phyloP scores from a whole-genome alignment of 2,888 invertebrate species.

The Mellilla xanthometata region DNA sequence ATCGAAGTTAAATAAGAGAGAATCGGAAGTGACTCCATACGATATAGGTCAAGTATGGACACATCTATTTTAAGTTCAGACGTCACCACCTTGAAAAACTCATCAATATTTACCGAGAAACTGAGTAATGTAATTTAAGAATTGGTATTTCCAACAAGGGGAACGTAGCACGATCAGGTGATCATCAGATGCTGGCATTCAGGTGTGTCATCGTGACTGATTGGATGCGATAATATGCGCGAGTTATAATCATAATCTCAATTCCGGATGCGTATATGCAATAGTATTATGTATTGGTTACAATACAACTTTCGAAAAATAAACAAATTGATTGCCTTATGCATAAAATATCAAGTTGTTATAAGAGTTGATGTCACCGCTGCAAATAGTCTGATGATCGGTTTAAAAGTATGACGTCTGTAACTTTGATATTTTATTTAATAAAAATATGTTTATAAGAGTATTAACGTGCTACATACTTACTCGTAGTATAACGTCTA shows the following conservation, averaged over 20 bases:
- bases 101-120: constrained; percentile 10
- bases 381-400: constrained; percentile 11
- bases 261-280: constrained; percentile 1
- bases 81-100: not conserved
- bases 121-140: constrained; percentile 12
- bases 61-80: constrained; percentile 17
- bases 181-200: constrained; percentile 15
- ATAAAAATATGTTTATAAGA: no score
- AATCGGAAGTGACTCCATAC: constrained; percentile 46
- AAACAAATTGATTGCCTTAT: constrained; percentile 5
- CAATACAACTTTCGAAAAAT: constrained; percentile 18
- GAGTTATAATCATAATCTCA: not conserved
- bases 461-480: no score
- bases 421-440: no score
- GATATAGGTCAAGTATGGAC: constrained; percentile 50
- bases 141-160: constrained; percentile 28
- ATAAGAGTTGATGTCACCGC: constrained; percentile 44
- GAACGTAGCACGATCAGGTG: constrained; percentile 2
- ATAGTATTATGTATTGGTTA: not conserved
- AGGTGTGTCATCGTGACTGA: constrained; percentile 9
- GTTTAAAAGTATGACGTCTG: no score
- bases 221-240: not conserved
- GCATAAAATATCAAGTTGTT: constrained; percentile 2
- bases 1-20: constrained; percentile 46
- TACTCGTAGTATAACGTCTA: no score